Conservation (phyloP, 2,797 vertebrate species). For the Neosilurus hyrtlii region DNA sequence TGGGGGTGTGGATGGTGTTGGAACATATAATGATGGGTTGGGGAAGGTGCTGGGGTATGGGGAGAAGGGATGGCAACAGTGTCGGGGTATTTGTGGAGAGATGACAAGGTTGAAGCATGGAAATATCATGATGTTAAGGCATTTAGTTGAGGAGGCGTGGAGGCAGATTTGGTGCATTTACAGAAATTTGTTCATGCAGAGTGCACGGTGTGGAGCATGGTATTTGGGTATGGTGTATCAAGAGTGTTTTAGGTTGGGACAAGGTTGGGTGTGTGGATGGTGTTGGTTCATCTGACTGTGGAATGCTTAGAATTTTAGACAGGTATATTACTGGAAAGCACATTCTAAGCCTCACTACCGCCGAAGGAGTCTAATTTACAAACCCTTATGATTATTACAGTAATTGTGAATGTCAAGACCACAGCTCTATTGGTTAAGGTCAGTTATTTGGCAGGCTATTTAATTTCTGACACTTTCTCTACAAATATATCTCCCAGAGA, state of each 20-base stretch:
- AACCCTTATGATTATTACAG: background rate
- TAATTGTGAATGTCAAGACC: background rate
- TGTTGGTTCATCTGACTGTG: background rate
- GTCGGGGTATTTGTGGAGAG: background rate
- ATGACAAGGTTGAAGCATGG: background rate
- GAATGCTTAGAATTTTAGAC: background rate
- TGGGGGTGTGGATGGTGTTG: background rate
- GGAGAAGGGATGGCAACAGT: background rate
- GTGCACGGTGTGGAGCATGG: background rate
- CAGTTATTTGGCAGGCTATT: background rate
- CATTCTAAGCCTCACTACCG: background rate
- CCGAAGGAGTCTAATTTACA: background rate
- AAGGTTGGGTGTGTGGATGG: background rate
- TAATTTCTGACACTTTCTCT: background rate
- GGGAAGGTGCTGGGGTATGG: background rate
- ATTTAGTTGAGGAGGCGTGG: background rate
- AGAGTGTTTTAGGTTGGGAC: background rate
- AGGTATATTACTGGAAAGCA: slow-evolving; percentile 6
- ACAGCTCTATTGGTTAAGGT: background rate
- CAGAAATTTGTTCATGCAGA: background rate
- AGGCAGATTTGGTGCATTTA: background rate
- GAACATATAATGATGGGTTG: background rate
- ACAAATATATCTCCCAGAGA: background rate
- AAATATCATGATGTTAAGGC: background rate
- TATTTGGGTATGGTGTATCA: background rate